Evolutionary conservation across 2,888 invertebrate genomes (phyloP).

Genomic region (Calameuta idolon): DNA sequence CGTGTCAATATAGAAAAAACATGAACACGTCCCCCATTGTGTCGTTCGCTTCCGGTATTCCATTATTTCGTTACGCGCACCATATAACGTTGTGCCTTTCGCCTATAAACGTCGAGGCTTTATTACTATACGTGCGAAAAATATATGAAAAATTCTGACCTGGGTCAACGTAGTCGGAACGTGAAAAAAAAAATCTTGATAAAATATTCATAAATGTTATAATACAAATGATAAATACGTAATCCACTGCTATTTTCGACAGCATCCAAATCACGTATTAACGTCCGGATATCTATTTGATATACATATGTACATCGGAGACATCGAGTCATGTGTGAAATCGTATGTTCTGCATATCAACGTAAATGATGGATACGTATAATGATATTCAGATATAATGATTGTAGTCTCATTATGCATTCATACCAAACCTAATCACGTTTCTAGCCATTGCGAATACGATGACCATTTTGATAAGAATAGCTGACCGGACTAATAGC

Average conservation of each 20-base stretch:
- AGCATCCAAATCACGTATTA: background rate
- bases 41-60: conserved; percentile 21
- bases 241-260: background rate
- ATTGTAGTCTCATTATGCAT: background rate
- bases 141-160: background rate
- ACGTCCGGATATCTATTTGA: background rate
- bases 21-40: conserved; percentile 29
- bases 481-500: background rate
- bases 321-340: background rate
- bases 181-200: too few species aligned
- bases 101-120: background rate
- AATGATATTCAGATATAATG: background rate
- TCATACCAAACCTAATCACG: conserved; percentile 31
- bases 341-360: background rate
- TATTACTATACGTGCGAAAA: background rate
- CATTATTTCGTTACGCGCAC: background rate
- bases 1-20: background rate
- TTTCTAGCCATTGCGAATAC: conserved; percentile 10
- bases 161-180: background rate
- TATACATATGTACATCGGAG: background rate
- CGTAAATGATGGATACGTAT: background rate
- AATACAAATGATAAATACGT: too few species aligned
- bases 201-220: too few species aligned
- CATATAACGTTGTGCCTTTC: background rate
- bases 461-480: background rate